phyloP scores from a whole-genome alignment of 1,140 invertebrate genomes.

The Notospermus geniculatus region DNA sequence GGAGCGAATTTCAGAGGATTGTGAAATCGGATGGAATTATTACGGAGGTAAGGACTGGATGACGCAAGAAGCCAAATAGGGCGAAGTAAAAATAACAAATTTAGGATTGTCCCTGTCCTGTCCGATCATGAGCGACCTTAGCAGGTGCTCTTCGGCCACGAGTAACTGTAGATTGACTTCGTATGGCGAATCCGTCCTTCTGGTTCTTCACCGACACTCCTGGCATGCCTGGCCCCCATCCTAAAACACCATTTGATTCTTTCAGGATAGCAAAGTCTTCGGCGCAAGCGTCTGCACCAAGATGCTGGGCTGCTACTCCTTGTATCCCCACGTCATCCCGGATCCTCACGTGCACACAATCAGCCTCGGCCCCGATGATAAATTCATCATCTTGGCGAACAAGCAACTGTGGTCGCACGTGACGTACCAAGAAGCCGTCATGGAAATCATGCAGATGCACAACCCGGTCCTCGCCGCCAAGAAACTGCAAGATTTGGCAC shows the following conservation, averaged over 20 bases:
- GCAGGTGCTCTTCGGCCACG: too few relatives aligned
- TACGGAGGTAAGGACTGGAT: conserved; percentile 42
- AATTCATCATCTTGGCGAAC: conserved; percentile 53
- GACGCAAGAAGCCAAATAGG: neutral
- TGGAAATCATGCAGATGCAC: conserved; percentile 42
- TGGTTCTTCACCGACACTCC: too few relatives aligned
- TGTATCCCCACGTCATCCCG: conserved; percentile 52
- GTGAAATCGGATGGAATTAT: conserved; percentile 51
- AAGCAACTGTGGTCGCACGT: conserved; percentile 51
- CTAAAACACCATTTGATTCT: too few relatives aligned
- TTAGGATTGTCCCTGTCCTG: too few relatives aligned
- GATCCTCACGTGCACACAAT: conserved; percentile 40
- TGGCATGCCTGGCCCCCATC: too few relatives aligned
- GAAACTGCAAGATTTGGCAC: conserved; percentile 52
- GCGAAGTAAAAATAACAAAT: too few relatives aligned
- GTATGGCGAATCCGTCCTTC: too few relatives aligned
- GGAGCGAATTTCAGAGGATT: conserved; percentile 46
- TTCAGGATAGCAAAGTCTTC: conserved; percentile 50
- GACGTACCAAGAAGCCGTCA: conserved; percentile 48
- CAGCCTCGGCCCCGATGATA: conserved; percentile 42
- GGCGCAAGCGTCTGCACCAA: conserved; percentile 47
- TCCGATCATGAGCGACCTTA: too few relatives aligned
- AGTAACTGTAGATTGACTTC: too few relatives aligned
- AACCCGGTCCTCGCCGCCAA: conserved; percentile 55
- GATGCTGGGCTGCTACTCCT: conserved; percentile 49